Evolutionary conservation across 2,113 vertebrate species (phyloP).

Genomic region (Psilopsiagon aurifrons): DNA sequence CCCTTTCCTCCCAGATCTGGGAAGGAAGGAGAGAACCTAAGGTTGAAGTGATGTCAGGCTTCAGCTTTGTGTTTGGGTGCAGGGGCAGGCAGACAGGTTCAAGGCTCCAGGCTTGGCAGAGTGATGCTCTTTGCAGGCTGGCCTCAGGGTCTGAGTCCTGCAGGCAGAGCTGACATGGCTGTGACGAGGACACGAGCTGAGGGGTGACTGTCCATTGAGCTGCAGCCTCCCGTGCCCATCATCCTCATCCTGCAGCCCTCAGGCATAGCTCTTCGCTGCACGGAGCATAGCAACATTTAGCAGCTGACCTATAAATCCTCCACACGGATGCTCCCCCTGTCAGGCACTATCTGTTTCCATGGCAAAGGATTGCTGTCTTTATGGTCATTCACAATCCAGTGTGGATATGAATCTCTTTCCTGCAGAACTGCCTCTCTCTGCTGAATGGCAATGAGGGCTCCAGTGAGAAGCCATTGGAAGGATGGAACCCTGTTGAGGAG

Average conservation of each 20-base stretch:
- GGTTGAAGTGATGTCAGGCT: not conserved
- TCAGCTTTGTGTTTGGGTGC: not conserved
- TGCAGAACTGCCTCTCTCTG: not conserved
- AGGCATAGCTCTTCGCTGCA: not conserved
- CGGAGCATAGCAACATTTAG: not conserved
- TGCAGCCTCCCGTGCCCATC: not conserved
- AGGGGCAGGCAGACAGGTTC: not conserved
- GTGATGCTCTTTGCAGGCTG: not conserved
- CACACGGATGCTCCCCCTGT: not conserved
- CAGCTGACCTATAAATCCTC: not conserved
- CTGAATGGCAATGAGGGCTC: not conserved
- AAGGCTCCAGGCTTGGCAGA: not conserved
- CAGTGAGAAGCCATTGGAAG: not conserved
- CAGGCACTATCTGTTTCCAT: conserved; percentile 32
- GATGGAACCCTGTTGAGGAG: not conserved
- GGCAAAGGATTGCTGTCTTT: not conserved
- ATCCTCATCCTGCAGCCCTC: not conserved
- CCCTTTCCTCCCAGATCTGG: not conserved
- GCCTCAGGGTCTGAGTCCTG: not conserved
- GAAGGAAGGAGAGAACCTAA: not conserved
- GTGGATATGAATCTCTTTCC: not conserved
- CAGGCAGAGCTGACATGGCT: not conserved
- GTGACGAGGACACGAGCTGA: accelerated
- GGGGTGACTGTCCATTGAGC: not conserved
- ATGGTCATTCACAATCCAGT: not conserved